Percentiles rank a stretch among this genome's conserved stretches.
These are phyloP conservation scores for Zosterops borbonicus DNA, from an alignment of 2,113 vertebrate species.

Conservation along the genomic window DNA sequence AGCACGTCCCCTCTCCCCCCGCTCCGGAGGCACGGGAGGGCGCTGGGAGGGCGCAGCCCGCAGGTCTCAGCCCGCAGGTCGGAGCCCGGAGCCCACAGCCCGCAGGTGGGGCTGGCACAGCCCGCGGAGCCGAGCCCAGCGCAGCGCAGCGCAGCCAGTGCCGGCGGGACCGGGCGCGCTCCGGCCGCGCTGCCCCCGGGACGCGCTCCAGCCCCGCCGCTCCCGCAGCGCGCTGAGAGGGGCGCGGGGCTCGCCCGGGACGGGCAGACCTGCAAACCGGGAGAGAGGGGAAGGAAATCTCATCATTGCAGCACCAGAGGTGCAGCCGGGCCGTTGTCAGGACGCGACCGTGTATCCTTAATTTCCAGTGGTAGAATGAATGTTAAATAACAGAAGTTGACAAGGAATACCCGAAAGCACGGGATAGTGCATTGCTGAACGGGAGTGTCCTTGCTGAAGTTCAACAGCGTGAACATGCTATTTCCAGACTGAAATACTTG, in stretches of 20 bases:
- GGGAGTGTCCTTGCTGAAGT: neutral
- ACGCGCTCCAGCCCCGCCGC: neutral
- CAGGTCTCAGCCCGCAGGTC: neutral
- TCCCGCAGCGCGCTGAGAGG: neutral
- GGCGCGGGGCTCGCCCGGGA: neutral
- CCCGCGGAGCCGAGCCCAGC: neutral
- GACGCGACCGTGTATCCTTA: neutral
- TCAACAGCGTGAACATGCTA: neutral
- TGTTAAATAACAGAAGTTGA: neutral
- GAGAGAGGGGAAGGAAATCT: neutral
- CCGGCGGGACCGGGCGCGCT: neutral
- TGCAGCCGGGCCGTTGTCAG: neutral
- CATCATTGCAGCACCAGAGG: neutral
- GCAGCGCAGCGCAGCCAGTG: neutral
- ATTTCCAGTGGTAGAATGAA: neutral
- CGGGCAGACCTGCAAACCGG: neutral
- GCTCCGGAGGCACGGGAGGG: neutral
- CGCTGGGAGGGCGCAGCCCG: neutral
- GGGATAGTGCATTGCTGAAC: neutral
- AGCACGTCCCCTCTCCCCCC: neutral
- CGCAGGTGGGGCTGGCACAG: neutral
- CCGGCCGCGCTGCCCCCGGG: neutral
- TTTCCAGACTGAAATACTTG: constrained; percentile 40
- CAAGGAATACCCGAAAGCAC: neutral
- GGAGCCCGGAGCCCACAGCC: no score